Percentiles rank a stretch among this genome's conserved stretches.
Conservation (phyloP, 2,113 vertebrate genomes). For the Tiliqua scincoides region DNA sequence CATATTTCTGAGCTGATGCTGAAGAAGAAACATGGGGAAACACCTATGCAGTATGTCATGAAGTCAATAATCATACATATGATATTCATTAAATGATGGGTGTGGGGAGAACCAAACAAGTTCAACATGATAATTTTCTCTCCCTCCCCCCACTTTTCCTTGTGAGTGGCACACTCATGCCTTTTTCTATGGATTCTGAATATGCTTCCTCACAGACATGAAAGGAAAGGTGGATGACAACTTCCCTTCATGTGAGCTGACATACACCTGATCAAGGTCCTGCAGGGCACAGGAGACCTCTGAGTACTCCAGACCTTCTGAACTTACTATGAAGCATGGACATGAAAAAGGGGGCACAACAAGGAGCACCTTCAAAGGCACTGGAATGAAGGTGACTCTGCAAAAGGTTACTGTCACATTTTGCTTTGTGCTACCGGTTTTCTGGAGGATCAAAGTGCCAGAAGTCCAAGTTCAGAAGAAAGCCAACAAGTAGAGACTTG, state of each 20-base stretch:
- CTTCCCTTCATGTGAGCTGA: not conserved
- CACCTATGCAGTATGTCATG: too few relatives aligned
- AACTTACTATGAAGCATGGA: not conserved
- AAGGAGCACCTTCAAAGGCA: not conserved
- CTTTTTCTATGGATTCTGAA: not conserved
- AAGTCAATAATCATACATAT: not conserved
- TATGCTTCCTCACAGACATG: not conserved
- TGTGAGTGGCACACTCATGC: not conserved
- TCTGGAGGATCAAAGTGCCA: not conserved
- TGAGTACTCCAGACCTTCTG: not conserved
- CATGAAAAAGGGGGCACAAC: not conserved
- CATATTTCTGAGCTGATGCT: too few relatives aligned
- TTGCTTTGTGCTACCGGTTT: not conserved
- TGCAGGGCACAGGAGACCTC: not conserved
- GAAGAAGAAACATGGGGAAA: not conserved
- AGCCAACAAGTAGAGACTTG: not conserved
- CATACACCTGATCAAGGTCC: not conserved
- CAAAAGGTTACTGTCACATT: not conserved
- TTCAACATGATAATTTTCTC: not conserved
- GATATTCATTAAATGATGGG: not conserved
- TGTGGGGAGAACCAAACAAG: not conserved
- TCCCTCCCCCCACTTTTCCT: too few relatives aligned
- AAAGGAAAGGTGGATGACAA: too few relatives aligned
- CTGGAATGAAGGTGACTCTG: not conserved
- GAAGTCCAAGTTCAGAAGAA: not conserved